phyloP scores from a whole-genome alignment of 2,113 vertebrate species.

The Stegastes partitus region DNA sequence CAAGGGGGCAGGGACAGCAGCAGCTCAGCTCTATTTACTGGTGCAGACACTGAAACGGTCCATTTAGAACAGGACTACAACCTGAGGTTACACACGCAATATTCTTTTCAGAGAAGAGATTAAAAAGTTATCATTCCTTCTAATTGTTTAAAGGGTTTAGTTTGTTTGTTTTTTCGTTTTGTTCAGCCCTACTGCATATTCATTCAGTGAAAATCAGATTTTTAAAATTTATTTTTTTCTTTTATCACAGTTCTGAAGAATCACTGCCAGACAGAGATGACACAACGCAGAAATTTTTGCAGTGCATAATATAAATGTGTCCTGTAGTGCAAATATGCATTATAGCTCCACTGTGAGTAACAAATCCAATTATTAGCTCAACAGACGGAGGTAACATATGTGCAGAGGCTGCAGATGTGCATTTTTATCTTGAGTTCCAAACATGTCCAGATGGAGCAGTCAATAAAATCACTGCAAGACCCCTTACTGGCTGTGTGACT shows the following conservation, averaged over 20 bases:
- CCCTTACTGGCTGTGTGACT: background rate
- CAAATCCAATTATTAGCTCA: slow-evolving; percentile 15
- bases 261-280: background rate
- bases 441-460: slow-evolving; percentile 19
- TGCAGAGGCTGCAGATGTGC: slow-evolving; percentile 19
- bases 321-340: background rate
- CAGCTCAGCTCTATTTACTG: too few species aligned
- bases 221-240: too few species aligned
- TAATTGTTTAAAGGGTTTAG: too few species aligned
- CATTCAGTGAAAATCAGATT: too few species aligned
- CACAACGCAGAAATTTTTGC: background rate
- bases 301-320: background rate
- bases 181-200: too few species aligned
- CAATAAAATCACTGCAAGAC: background rate
- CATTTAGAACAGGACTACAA: too few species aligned
- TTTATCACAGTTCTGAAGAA: background rate
- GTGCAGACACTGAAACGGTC: too few species aligned
- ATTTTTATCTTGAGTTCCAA: slow-evolving; percentile 5
- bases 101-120: too few species aligned
- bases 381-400: slow-evolving; percentile 42
- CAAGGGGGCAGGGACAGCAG: too few species aligned
- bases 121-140: too few species aligned
- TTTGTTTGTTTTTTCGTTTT: too few species aligned
- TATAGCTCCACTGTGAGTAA: slow-evolving; percentile 6
- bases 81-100: too few species aligned